Conservation (phyloP, 2,888 invertebrate genomes). For the Seira ritae region DNA sequence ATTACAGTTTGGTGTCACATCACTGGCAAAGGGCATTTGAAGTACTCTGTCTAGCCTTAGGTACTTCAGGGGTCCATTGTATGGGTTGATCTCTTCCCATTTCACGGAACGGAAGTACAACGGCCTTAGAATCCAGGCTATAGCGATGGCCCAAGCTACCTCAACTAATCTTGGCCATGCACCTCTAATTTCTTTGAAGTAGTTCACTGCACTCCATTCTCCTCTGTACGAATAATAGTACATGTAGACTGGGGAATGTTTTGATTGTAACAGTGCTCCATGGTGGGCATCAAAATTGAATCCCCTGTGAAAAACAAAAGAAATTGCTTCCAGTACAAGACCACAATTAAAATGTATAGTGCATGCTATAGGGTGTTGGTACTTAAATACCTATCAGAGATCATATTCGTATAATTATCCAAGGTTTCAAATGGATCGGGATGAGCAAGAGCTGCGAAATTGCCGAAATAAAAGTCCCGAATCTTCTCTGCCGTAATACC, state of each 20-base stretch:
- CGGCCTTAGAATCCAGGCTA: conserved; percentile 55
- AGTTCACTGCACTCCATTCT: conserved; percentile 60
- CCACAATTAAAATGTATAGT: too few species aligned
- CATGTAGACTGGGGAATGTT: conserved; percentile 56
- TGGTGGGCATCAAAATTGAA: conserved; percentile 59
- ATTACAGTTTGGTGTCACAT: conserved; percentile 49
- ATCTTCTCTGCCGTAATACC: conserved; percentile 55
- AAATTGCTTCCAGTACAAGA: too few species aligned
- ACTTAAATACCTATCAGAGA: conserved; percentile 44
- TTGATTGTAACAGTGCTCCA: conserved; percentile 52
- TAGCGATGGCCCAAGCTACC: conserved; percentile 60
- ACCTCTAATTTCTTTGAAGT: conserved; percentile 57
- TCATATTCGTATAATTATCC: conserved; percentile 64
- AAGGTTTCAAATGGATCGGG: conserved; percentile 53
- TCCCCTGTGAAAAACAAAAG: conserved; percentile 27
- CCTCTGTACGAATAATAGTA: conserved; percentile 65
- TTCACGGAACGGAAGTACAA: conserved; percentile 52
- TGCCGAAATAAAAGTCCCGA: conserved; percentile 58
- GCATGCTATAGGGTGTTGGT: too few species aligned
- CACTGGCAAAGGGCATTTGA: conserved; percentile 60
- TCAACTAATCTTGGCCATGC: conserved; percentile 57
- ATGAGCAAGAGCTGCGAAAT: not conserved
- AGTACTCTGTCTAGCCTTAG: conserved; percentile 55
- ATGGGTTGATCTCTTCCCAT: conserved; percentile 56
- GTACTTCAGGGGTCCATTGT: conserved; percentile 37